Base-by-base conservation (phyloP, 2,113 vertebrate species). In the Aplodontia rufa region DNA sequence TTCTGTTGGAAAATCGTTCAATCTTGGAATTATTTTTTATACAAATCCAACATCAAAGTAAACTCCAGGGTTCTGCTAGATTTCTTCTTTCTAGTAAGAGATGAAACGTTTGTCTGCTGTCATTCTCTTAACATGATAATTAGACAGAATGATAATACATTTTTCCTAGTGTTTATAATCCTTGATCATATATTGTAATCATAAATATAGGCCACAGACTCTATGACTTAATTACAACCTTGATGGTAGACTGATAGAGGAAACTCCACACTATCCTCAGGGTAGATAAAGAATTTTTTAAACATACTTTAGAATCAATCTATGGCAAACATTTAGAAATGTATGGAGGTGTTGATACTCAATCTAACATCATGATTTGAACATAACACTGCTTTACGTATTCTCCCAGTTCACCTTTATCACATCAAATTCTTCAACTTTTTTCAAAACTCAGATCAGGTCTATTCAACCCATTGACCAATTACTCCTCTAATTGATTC, bases 11-110 rank as follows among this genome's bases (percentile, higher is more conserved):
- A 98, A 97, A 97, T 71, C 93, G 88, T 97, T 3, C 80, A 91
- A 83, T 97, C 98, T 98, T 98, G 97, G 96, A 98, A n/a, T n/a
- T 98, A 98, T 97, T 97, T 96, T 30, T n/a, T 97, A 96, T 97
- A 97, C 97, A 97, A 97, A 97, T 97, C 96, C 96, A 95, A 98
- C 97, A 98, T 98, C 98, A 98, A 98, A 98, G 98, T 86, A 35
- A 96, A 96, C 91, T 96, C 96, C 91, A 97, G 97, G 87, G 97
- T 96, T 97, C 97, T 98, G 96, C 98, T 98, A 97, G 94, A 98
- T 97, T 98, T 17, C 95, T 98, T 98, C 93, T 98, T 98, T 98
- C 97, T 91, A 97, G 97, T 97, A 37, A 96, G 98, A 98, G 98
- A 98, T 98, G 97, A 98, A 98, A 91, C 93, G 84, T 97, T 97